Base-by-base conservation (phyloP, 2,888 invertebrate species). In the Drosophila nigritarsus region DNA sequence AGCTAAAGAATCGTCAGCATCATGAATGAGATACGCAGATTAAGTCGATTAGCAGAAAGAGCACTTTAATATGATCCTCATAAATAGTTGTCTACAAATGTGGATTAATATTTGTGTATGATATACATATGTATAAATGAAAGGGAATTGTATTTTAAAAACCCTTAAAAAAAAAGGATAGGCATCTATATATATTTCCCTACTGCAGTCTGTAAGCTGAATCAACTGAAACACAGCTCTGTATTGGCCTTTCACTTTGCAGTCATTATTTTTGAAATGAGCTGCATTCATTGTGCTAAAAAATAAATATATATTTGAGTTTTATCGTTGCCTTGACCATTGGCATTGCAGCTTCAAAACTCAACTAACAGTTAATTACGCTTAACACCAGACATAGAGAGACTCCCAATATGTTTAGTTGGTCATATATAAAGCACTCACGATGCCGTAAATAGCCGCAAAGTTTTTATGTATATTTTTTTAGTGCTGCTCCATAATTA, bases 291-390 rank as follows among this genome's bases (percentile, higher is more conserved):
- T 42, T 36, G 36, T 55, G 45, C 71, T 50, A 36, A 29, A 54
- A 53, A 32, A 45, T 51, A 66, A 34, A 36, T 51, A 36, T 32
- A 24, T 32, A 29, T 20, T n/a, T 27, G 18, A 29, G 29, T 59
- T 69, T 62, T 45, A 80, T 70, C 38, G 56, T 36, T 69, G 55
- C 79, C 80, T 76, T 74, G 80, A 75, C 76, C 76, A 62, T 69
- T 79, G 75, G 70, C 76, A 79, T 74, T 77, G 76, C 75, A 59
- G 50, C 70, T 62, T 71, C 49, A 70, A 77, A 73, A 66, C 74
- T 64, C 65, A 69, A 75, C 84, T 76, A 82, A 82, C 74, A 80
- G 78, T 84, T 84, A 84, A 84, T 84, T 84, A 76, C 82, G 65
- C 78, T 70, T 69, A 82, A 81, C 75, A 68, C 56, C 62, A 59